Percentiles rank a stretch among this genome's conserved stretches.
Conservation (phyloP, 2,888 invertebrate genomes). For the Sialis fuliginosa region DNA sequence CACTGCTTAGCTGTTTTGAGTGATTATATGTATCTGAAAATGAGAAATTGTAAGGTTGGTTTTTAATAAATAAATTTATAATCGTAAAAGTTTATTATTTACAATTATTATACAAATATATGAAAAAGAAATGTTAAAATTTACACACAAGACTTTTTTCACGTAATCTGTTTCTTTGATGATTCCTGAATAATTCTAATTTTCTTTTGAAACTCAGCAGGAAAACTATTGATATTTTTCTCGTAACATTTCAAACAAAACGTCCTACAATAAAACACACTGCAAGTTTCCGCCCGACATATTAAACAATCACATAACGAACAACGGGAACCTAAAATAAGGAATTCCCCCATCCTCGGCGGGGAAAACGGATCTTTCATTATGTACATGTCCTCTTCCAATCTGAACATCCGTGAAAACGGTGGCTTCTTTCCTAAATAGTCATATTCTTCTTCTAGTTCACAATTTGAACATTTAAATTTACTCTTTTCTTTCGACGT, state of each 20-base stretch:
- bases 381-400: slow-evolving; percentile 57
- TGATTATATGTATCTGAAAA: too few relatives aligned
- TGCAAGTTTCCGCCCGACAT: slow-evolving; percentile 58
- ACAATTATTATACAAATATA: too few relatives aligned
- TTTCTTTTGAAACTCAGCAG: slow-evolving; percentile 46
- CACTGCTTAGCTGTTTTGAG: too few relatives aligned
- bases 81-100: too few relatives aligned
- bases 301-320: slow-evolving; percentile 44
- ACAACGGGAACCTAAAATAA: slow-evolving; percentile 64
- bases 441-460: slow-evolving; percentile 48
- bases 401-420: slow-evolving; percentile 45
- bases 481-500: slow-evolving; percentile 14
- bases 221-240: slow-evolving; percentile 39
- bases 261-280: slow-evolving; percentile 57
- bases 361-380: slow-evolving; percentile 75
- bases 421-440: slow-evolving; percentile 61
- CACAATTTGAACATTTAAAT: slow-evolving; percentile 49
- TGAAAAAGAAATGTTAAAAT: too few relatives aligned
- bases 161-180: slow-evolving; percentile 10
- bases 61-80: too few relatives aligned
- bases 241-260: slow-evolving; percentile 57
- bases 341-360: slow-evolving; percentile 53
- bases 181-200: slow-evolving; percentile 23
- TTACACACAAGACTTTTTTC: background rate
- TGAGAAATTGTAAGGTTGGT: too few relatives aligned